These are phyloP conservation scores for Serinus canaria DNA, from an alignment of 2,113 vertebrate genomes.

Conservation along the genomic window DNA sequence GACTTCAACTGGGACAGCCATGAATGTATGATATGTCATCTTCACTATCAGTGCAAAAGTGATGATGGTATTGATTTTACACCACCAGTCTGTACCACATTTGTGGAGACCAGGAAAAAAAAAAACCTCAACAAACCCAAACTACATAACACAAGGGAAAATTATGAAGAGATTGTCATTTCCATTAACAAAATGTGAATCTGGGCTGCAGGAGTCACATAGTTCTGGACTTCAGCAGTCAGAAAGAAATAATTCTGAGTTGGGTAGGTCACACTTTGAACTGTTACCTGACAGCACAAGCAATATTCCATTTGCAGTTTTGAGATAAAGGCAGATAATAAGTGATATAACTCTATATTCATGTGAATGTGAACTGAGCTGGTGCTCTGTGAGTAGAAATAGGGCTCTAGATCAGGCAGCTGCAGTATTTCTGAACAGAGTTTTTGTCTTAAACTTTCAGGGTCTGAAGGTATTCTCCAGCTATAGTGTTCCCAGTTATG, in stretches of 20 bases:
- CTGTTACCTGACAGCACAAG: neutral
- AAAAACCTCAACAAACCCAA: neutral
- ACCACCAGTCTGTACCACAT: neutral
- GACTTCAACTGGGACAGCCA: neutral
- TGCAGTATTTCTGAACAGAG: neutral
- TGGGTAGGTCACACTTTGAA: neutral
- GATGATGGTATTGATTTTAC: neutral
- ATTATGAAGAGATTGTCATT: neutral
- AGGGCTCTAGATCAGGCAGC: neutral
- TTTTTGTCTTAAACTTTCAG: neutral
- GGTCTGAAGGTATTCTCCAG: neutral
- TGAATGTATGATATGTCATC: neutral
- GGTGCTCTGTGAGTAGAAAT: neutral
- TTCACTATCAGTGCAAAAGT: neutral
- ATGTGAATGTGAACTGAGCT: neutral
- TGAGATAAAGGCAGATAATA: conserved; percentile 13
- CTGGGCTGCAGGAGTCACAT: neutral
- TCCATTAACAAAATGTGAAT: neutral
- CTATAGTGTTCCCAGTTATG: neutral
- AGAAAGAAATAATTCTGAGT: neutral
- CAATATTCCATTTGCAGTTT: conserved; percentile 3
- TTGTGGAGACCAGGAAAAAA: neutral
- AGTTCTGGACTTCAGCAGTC: neutral
- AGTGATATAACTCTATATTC: neutral
- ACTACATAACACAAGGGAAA: neutral